A percentile compares a stretch with the other conserved stretches of the same genome.
These are phyloP conservation scores for Amphimedon queenslandica DNA, from an alignment of 37 sponge, comb jelly and placozoan genomes.

Conservation along the genomic window DNA sequence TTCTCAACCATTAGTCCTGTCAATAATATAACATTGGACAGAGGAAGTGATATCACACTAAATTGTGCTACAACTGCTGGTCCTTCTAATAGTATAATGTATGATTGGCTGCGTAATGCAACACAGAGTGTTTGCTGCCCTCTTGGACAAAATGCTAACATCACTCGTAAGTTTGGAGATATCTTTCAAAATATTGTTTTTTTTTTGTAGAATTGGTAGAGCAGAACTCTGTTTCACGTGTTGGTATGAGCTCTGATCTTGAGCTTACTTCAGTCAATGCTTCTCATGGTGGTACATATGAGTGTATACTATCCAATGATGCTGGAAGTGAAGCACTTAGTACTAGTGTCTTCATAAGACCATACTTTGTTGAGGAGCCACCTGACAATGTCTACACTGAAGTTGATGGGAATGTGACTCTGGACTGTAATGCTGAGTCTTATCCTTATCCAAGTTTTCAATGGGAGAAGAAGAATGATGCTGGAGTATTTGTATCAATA, in stretches of 20 bases:
- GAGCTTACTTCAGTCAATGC: not conserved
- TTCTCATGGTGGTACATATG: constrained; percentile 35
- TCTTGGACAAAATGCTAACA: too few relatives aligned
- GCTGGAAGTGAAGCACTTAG: constrained; percentile 33
- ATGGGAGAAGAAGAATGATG: constrained; percentile 11
- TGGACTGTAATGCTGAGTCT: constrained; percentile 30
- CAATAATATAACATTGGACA: not conserved
- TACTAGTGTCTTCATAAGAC: constrained; percentile 18
- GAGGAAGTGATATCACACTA: not conserved
- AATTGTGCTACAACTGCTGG: constrained; percentile 7
- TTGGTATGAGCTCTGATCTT: not conserved
- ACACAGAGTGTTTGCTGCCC: too few relatives aligned
- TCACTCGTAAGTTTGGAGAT: too few relatives aligned
- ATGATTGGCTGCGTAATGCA: too few relatives aligned
- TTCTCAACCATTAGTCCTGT: not conserved
- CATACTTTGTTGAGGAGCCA: constrained; percentile 8
- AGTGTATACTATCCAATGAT: constrained; percentile 44
- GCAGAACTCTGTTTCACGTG: too few relatives aligned
- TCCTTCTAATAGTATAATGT: too few relatives aligned
- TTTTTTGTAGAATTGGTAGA: too few relatives aligned
- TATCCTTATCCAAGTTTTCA: constrained; percentile 17
- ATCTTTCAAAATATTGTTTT: too few relatives aligned
- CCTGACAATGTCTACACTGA: constrained; percentile 3
- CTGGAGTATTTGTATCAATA: not conserved
- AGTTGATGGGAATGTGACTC: not conserved